Evolutionary conservation across 2,797 vertebrate genomes (phyloP).

Genomic region (Danio choprae): DNA sequence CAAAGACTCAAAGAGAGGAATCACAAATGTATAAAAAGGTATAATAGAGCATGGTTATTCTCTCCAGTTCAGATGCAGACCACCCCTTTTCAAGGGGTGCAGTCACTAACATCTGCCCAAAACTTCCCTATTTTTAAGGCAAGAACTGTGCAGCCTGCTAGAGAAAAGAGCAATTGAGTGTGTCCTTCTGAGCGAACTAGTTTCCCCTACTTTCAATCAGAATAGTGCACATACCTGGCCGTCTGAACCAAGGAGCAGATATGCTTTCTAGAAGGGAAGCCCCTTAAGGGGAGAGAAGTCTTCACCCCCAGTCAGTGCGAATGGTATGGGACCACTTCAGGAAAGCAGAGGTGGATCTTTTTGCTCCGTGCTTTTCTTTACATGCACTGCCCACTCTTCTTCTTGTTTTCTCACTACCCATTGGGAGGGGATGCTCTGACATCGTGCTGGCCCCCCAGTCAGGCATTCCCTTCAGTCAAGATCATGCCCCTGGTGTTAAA

Average conservation of each 20-base stretch:
- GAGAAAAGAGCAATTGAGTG: no score
- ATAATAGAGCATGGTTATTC: not conserved
- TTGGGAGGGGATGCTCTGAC: not conserved
- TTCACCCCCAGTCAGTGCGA: not conserved
- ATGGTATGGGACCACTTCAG: no score
- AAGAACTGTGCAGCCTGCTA: no score
- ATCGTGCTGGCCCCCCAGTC: not conserved
- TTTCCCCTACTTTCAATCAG: not conserved
- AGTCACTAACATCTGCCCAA: not conserved
- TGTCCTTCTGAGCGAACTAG: no score
- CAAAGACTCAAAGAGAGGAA: no score
- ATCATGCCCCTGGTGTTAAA: not conserved
- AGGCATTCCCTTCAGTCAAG: not conserved
- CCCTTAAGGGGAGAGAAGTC: not conserved
- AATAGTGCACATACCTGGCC: not conserved
- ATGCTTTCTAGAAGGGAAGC: not conserved
- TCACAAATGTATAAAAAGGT: no score
- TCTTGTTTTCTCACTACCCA: not conserved
- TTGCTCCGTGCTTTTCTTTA: no score
- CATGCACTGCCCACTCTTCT: not conserved
- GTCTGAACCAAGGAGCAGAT: not conserved
- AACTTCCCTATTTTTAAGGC: no score
- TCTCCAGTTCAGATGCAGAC: not conserved
- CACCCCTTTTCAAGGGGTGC: not conserved
- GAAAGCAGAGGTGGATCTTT: no score